Conservation (phyloP, 2,888 invertebrate genomes). For the Chloromyia formosa region DNA sequence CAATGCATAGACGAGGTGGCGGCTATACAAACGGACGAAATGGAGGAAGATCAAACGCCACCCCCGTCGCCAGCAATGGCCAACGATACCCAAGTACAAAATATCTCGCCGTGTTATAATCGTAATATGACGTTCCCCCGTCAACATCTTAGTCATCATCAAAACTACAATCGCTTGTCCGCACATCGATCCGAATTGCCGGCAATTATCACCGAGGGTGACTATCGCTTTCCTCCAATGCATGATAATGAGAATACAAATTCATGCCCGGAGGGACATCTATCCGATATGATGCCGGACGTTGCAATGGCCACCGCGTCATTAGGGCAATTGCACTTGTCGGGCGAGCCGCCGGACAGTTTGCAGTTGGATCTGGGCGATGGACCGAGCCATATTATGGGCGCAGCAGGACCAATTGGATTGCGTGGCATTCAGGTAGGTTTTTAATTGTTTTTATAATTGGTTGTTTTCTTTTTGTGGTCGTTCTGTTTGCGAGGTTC, state of each 20-base stretch:
- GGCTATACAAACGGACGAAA: constrained; percentile 58
- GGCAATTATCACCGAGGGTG: constrained; percentile 73
- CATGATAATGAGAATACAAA: constrained; percentile 57
- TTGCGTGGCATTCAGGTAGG: constrained; percentile 61
- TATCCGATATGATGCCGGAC: constrained; percentile 88
- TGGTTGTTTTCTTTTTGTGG: not conserved
- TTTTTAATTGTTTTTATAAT: not conserved
- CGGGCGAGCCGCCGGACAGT: constrained; percentile 62
- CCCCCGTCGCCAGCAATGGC: constrained; percentile 65
- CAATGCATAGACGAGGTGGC: constrained; percentile 56
- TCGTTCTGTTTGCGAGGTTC: not conserved
- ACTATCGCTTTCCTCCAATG: constrained; percentile 62
- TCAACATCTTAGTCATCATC: constrained; percentile 56
- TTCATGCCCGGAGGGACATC: constrained; percentile 74
- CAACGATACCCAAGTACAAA: constrained; percentile 55
- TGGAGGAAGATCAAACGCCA: constrained; percentile 59
- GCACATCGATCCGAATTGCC: constrained; percentile 70
- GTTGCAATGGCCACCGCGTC: constrained; percentile 90
- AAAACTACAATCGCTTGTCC: constrained; percentile 54
- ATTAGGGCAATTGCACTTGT: constrained; percentile 73
- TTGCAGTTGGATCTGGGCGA: constrained; percentile 88
- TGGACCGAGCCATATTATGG: constrained; percentile 73
- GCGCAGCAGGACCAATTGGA: constrained; percentile 59
- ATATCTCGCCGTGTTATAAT: constrained; percentile 66
- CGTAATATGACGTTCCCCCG: constrained; percentile 73